These are phyloP conservation scores for Neodiprion lecontei DNA, from an alignment of 1,140 invertebrate genomes.

Conservation along the genomic window DNA sequence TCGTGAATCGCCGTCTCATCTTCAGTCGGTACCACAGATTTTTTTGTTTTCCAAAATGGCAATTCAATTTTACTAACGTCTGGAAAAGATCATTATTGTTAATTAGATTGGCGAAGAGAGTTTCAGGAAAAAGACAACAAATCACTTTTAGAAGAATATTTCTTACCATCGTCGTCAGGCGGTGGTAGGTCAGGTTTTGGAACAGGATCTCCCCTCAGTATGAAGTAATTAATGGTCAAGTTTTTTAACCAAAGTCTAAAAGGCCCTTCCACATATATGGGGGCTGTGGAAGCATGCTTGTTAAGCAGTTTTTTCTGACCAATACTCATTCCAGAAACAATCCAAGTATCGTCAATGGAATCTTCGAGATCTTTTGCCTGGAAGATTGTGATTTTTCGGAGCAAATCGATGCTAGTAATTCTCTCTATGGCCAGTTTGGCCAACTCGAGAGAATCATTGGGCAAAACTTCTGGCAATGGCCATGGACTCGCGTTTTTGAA, in stretches of 20 bases:
- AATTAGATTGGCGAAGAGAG: conserved; percentile 5
- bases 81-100: conserved; percentile 51
- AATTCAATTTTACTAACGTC: conserved; percentile 73
- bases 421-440: conserved; percentile 85
- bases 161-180: conserved; percentile 71
- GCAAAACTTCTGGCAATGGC: conserved; percentile 75
- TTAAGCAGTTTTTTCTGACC: conserved; percentile 77
- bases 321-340: conserved; percentile 87
- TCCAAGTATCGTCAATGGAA: conserved; percentile 90
- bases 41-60: conserved; percentile 61
- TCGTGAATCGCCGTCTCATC: conserved; percentile 78
- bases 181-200: conserved; percentile 44
- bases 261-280: conserved; percentile 89
- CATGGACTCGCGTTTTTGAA: conserved; percentile 92
- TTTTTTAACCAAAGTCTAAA: conserved; percentile 82
- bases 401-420: conserved; percentile 86
- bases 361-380: conserved; percentile 74
- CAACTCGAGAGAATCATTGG: conserved; percentile 79
- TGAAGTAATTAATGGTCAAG: conserved; percentile 83
- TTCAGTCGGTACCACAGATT: conserved; percentile 53
- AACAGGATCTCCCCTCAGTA: conserved; percentile 74
- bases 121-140: neutral
- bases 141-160: conserved; percentile 14
- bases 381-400: conserved; percentile 72
- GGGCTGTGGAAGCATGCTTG: conserved; percentile 71